Evolutionary conservation across 2,888 invertebrate genomes (phyloP).

Genomic region (Dolichomitus sp.): DNA sequence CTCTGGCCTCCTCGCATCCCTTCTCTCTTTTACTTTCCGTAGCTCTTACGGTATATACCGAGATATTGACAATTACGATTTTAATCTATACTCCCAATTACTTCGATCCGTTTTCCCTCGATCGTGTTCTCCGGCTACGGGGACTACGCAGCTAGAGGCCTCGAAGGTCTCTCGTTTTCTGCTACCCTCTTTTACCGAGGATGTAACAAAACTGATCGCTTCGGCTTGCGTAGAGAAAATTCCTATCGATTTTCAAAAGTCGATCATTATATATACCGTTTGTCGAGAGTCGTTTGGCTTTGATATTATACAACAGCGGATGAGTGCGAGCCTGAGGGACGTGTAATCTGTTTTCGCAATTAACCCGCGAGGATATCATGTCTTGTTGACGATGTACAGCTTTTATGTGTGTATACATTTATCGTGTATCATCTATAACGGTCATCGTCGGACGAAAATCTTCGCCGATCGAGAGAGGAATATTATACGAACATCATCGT

Average conservation of each 20-base stretch:
- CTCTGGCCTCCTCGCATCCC: slow-evolving; percentile 68
- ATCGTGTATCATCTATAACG: slow-evolving; percentile 28
- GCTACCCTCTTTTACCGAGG: neutral
- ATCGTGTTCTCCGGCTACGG: slow-evolving; percentile 20
- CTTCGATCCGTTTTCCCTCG: slow-evolving; percentile 75
- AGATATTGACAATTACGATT: slow-evolving; percentile 82
- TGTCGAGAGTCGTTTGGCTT: slow-evolving; percentile 8
- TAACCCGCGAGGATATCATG: slow-evolving; percentile 19
- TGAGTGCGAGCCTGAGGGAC: slow-evolving; percentile 13
- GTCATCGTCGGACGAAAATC: neutral
- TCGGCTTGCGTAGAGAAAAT: too few relatives aligned
- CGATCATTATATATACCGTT: slow-evolving; percentile 20
- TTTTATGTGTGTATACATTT: slow-evolving; percentile 14
- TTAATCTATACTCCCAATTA: slow-evolving; percentile 81
- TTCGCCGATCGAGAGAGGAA: neutral
- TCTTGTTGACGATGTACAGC: slow-evolving; percentile 22
- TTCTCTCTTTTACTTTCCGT: slow-evolving; percentile 35
- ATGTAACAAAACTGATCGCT: neutral
- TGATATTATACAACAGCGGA: slow-evolving; percentile 17
- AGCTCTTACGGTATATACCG: slow-evolving; percentile 62
- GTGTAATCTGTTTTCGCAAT: slow-evolving; percentile 49
- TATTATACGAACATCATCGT: neutral
- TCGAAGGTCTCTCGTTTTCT: neutral
- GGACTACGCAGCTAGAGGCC: neutral
- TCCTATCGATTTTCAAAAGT: slow-evolving; percentile 4